Base-by-base conservation (phyloP, 23 tunicate genomes). In the Styela clava region DNA sequence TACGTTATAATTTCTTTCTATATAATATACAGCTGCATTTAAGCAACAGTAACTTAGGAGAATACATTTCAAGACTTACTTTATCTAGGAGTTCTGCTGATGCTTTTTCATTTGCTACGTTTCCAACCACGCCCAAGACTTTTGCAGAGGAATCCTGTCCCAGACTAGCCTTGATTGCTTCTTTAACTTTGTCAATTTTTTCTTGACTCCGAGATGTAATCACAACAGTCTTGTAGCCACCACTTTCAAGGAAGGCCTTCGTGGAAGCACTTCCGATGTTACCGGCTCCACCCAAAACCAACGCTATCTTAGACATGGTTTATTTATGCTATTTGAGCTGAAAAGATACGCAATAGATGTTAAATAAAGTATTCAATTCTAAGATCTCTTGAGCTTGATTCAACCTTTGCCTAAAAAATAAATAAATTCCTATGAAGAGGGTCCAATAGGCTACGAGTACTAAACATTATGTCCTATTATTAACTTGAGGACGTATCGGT, bases 271-370 rank as follows among this genome's bases (percentile, higher is more conserved):
- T 84, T 1, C 98, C 98, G 3, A 93, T 91, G 73, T 87, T 93
- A 0, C 98, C 98, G 65, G 86, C 82, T 1, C 98, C 98, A 5
- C 98, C 98, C 44, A 93, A 51, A 31, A 93, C 98, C 27, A 93
- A 78, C 1, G 98, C 98, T 26, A 91, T 88, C 78, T 69, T 82
- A 62, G 88, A 69, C 90, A 52, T 76, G 68, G 65, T 52, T 25
- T 23, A n/a, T 69, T 69, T 26, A 26, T 25, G 74, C 20, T 56
- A 18, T 18, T 18, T 18, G 18, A 18, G 20, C 20, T 18, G 20
- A 56, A 56, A 56, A 56, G 20, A 18, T 56, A 18, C 63, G 63
- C 63, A 56, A 18, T 56, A 56, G 63, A 56, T n/a, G n/a, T n/a
- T n/a, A n/a, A n/a, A n/a, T n/a, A n/a, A n/a, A n/a, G n/a, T n/a